Percentiles rank a stretch among this genome's conserved stretches.
These are phyloP conservation scores for Smittia aterrima DNA, from an alignment of 2,888 invertebrate genomes.

Conservation along the genomic window DNA sequence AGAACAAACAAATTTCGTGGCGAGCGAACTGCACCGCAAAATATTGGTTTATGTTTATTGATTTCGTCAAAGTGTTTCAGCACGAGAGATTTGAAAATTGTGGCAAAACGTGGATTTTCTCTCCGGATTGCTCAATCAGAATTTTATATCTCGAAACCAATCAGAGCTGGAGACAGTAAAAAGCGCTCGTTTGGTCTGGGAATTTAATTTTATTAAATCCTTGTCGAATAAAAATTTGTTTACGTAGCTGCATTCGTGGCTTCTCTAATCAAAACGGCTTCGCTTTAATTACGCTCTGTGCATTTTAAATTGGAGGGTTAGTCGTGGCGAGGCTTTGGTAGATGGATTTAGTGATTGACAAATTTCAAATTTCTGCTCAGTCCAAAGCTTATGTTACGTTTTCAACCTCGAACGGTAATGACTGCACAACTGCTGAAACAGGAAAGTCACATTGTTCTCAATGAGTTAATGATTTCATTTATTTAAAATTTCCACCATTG, in stretches of 20 bases:
- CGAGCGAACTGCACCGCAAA: not conserved
- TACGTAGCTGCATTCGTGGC: not conserved
- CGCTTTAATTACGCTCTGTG: not conserved
- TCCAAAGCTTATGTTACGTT: not conserved
- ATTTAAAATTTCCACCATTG: not conserved
- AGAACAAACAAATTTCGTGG: not conserved
- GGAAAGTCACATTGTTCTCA: too few species aligned
- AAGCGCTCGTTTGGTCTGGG: not conserved
- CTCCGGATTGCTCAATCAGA: not conserved
- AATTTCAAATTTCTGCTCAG: not conserved
- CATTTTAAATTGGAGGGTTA: not conserved
- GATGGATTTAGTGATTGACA: too few species aligned
- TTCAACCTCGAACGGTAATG: too few species aligned
- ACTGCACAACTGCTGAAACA: too few species aligned
- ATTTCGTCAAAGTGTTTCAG: not conserved
- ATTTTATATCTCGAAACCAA: conserved; percentile 5
- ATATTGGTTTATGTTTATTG: conserved; percentile 17
- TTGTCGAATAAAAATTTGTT: not conserved
- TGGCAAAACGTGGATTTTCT: not conserved
- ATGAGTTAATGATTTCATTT: not conserved
- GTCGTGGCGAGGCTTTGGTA: not conserved
- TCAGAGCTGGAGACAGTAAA: not conserved
- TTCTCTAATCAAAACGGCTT: conserved; percentile 11
- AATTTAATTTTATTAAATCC: not conserved
- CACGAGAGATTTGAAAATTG: not conserved